Evolutionary conservation across 2,113 vertebrate genomes (phyloP).

Genomic region (Carollia perspicillata): DNA sequence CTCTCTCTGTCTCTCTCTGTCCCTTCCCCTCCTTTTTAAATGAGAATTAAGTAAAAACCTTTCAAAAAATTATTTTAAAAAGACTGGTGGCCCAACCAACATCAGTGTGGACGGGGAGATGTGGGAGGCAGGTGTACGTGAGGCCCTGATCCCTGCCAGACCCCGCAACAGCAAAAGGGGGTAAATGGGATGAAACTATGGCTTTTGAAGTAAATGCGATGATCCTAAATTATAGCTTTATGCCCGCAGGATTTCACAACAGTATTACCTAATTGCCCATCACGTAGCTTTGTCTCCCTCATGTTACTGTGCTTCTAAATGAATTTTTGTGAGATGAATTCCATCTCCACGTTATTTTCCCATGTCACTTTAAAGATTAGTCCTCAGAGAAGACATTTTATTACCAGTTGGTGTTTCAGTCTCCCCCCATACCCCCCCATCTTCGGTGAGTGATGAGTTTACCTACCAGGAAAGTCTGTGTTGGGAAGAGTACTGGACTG

Average conservation of each 20-base stretch:
- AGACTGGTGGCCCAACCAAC: background rate
- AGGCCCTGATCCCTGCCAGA: background rate
- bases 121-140: rapidly evolving
- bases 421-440: background rate
- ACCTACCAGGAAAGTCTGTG: background rate
- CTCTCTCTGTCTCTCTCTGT: no score
- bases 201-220: background rate
- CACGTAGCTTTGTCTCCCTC: background rate
- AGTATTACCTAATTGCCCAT: background rate
- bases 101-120: background rate
- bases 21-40: no score
- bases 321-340: background rate
- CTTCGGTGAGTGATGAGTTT: background rate
- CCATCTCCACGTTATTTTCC: background rate
- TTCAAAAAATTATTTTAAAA: background rate
- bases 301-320: background rate
- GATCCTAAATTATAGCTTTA: background rate
- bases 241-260: background rate
- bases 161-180: background rate
- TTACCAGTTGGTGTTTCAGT: background rate
- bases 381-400: constrained; percentile 11
- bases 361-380: background rate
- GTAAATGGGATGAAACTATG: background rate
- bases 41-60: no score
- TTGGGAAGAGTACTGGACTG: background rate